A percentile compares a stretch with the other conserved stretches of the same genome.
Evolutionary conservation across 2,113 vertebrate genomes (phyloP).

Genomic region (Jacana jacana): DNA sequence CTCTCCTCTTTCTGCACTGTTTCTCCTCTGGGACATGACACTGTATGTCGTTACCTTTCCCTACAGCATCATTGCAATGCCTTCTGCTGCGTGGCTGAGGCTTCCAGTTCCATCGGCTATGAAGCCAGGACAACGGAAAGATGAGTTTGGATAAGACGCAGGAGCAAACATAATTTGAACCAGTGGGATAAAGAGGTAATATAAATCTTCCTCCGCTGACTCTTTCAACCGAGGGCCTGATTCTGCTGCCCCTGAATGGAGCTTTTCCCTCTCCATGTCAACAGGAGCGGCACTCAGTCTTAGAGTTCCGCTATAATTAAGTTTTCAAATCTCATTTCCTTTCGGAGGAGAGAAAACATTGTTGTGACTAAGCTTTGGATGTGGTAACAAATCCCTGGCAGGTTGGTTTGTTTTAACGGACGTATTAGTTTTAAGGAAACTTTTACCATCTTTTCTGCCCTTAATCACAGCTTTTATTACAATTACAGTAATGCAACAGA

Average conservation of each 20-base stretch:
- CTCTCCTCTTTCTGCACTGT: not conserved
- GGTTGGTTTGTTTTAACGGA: conserved; percentile 65
- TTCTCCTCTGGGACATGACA: not conserved
- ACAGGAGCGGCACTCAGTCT: not conserved
- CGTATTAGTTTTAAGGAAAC: conserved; percentile 65
- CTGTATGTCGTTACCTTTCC: not conserved
- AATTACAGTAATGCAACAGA: conserved; percentile 61
- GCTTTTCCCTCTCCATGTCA: conserved; percentile 7
- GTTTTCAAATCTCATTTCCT: conserved; percentile 71
- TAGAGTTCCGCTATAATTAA: conserved; percentile 47
- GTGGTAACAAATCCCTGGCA: conserved; percentile 71
- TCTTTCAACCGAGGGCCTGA: not conserved
- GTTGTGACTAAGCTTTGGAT: conserved; percentile 73
- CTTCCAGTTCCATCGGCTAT: not conserved
- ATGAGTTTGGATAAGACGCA: conserved; percentile 28
- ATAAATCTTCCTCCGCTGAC: not conserved
- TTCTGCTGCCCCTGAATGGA: not conserved
- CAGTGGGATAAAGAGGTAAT: not conserved
- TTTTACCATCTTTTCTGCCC: conserved; percentile 65
- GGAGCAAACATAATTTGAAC: conserved; percentile 31
- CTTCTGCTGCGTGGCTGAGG: not conserved
- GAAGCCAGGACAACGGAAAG: conserved; percentile 1
- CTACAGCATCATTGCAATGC: not conserved
- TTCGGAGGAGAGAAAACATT: conserved; percentile 68
- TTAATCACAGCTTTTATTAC: conserved; percentile 68